Percentiles rank a stretch among this genome's conserved stretches.
phyloP scores from a whole-genome alignment of 2,797 vertebrate species.

The Forpus xanthops region DNA sequence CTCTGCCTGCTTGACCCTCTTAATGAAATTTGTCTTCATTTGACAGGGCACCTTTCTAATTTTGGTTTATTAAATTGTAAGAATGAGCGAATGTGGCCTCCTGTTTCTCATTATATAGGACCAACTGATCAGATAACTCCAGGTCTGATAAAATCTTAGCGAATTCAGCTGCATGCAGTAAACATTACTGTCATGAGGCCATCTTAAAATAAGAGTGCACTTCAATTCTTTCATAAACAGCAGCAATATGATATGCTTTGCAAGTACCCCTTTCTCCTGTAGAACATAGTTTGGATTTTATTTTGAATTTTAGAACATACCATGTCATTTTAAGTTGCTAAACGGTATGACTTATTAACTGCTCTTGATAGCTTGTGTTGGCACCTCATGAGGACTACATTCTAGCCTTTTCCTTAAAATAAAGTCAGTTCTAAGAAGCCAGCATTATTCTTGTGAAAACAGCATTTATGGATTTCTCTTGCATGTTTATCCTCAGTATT shows the following conservation, averaged over 20 bases:
- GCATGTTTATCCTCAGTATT: neutral
- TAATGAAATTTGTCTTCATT: neutral
- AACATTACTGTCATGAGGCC: neutral
- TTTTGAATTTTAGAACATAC: neutral
- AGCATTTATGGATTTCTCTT: neutral
- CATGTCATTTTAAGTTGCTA: neutral
- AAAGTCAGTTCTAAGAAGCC: conserved; percentile 17
- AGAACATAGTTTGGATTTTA: neutral
- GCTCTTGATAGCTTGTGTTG: neutral
- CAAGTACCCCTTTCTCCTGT: neutral
- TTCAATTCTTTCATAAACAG: neutral
- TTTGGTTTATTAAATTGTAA: neutral
- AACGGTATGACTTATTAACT: neutral
- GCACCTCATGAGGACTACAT: neutral
- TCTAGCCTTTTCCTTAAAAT: conserved; percentile 5
- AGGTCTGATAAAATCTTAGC: neutral
- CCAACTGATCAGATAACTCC: neutral
- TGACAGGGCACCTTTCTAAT: neutral
- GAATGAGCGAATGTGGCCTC: neutral
- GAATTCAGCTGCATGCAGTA: neutral
- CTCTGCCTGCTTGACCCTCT: neutral
- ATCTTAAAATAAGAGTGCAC: neutral
- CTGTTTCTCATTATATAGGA: neutral
- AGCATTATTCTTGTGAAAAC: conserved; percentile 3
- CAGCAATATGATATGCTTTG: neutral